Percentiles rank a stretch among this genome's conserved stretches.
Evolutionary conservation across 2,888 invertebrate genomes (phyloP).

Genomic region (Drosophila greeni): DNA sequence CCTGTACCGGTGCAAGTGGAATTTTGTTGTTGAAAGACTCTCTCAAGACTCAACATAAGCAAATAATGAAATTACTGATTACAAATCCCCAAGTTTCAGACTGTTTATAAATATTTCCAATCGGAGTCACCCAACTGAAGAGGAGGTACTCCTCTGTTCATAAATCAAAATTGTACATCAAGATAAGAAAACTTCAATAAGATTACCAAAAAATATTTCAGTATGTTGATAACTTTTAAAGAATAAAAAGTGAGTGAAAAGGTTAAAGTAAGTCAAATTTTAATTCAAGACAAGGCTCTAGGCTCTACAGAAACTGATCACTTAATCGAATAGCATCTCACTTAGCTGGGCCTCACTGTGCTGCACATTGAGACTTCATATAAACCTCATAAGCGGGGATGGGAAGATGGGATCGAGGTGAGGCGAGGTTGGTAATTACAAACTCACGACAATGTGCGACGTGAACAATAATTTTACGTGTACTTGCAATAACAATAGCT

Average conservation of each 20-base stretch:
- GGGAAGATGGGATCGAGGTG: conserved; percentile 34
- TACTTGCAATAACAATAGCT: conserved; percentile 70
- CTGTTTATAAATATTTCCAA: conserved; percentile 15
- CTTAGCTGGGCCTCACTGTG: conserved; percentile 22
- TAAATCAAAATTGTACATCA: conserved; percentile 8
- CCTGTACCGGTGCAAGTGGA: conserved; percentile 1
- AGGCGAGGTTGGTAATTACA: conserved; percentile 65
- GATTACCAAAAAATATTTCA: conserved; percentile 10
- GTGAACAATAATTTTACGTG: conserved; percentile 70
- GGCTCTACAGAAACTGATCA: not conserved
- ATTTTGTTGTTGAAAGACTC: conserved; percentile 15
- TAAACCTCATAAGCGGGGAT: conserved; percentile 4
- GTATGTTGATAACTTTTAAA: not conserved
- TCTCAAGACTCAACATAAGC: conserved; percentile 13
- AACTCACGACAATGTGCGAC: conserved; percentile 60
- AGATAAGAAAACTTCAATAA: conserved; percentile 10
- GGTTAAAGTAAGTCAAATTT: not conserved
- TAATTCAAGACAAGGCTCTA: not conserved
- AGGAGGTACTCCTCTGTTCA: not conserved
- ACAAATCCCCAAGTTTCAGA: conserved; percentile 17
- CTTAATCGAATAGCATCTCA: not conserved
- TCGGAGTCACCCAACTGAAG: conserved; percentile 3
- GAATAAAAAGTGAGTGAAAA: not conserved
- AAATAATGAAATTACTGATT: conserved; percentile 23
- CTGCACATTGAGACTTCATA: conserved; percentile 21